Evolutionary conservation across 1,140 invertebrate genomes (phyloP), one percentile per base, ranked within the genome.

Genomic region (Drosophila auraria): DNA sequence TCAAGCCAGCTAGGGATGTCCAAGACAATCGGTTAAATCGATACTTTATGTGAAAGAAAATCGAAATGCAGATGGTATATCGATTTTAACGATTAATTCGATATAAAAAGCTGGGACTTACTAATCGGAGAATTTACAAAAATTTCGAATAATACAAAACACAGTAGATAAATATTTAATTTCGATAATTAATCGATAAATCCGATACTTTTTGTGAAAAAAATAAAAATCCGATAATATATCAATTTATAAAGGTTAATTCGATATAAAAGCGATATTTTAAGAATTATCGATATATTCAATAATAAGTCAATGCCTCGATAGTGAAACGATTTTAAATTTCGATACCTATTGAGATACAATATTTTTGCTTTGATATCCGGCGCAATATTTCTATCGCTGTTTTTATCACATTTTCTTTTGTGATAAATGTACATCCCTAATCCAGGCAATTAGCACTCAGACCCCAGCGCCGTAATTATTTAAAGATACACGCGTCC

Each of bases 381-480:
- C 5, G 14, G 14, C 5, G 6, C 5, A 15, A 40, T 40, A 15
- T 40, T 15, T 40, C 14, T 15, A 40, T 40, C 14, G 38, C 1
- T 33, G 0, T 9, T 0, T 8, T 33, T 8, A 9, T 36, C 33
- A 36, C 12, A 56, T 14, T 36, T 54, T 33, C 9, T 6, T 14
- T 5, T 0, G 5, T 14, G 2, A 23, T 36, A 44, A 44, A 44
- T 44, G 15, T 9, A 23, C 53, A 56, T 66, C 69, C 59, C 53
- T 56, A 56, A 38, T 61, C 40, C 60, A 50, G 20, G 45, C 68
- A 72, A 51, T 73, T 71, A 42, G 62, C 80, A 84, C 78, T 86
- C 82, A 82, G 82, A 1, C 74, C 42, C 38, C 65, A 71, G 68
- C 79, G 72, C 45, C 76, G 71, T 87, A 87, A 87, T 87, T 87